A percentile compares a stretch with the other conserved stretches of the same genome.
phyloP scores from a whole-genome alignment of 2,888 invertebrate species.

The Nomada ruficornis region DNA sequence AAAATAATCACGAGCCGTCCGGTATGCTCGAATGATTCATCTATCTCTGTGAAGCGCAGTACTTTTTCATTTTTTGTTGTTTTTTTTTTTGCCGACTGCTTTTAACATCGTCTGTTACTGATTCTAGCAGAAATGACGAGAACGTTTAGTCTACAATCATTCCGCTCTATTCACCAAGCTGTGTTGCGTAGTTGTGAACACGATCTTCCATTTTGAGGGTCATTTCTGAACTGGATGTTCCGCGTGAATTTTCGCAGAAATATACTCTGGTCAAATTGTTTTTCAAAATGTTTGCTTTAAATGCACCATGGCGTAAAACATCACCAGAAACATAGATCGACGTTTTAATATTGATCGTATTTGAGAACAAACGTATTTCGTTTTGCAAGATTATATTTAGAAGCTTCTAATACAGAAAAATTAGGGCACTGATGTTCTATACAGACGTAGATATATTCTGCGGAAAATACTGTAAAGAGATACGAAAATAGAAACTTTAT shows the following conservation, averaged over 20 bases:
- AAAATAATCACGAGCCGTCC: conserved; percentile 24
- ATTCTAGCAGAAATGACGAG: conserved; percentile 51
- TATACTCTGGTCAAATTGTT: not conserved
- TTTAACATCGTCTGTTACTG: conserved; percentile 52
- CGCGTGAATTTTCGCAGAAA: conserved; percentile 1
- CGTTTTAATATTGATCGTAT: not conserved
- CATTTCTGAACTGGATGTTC: conserved; percentile 36
- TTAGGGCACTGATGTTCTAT: too few species aligned
- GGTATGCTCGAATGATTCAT: conserved; percentile 26
- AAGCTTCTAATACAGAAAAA: too few species aligned
- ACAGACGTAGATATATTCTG: too few species aligned
- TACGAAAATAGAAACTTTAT: too few species aligned
- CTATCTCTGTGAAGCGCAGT: conserved; percentile 37
- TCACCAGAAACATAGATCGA: not conserved
- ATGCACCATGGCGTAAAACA: not conserved
- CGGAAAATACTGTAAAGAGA: too few species aligned
- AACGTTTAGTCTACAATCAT: conserved; percentile 57
- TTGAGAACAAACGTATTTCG: too few species aligned
- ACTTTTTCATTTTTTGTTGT: not conserved
- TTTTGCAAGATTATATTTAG: too few species aligned
- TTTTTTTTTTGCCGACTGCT: conserved; percentile 48
- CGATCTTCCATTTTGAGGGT: conserved; percentile 19
- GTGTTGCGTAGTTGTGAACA: not conserved
- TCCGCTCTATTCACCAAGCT: conserved; percentile 41
- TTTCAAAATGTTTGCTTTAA: conserved; percentile 13